Evolutionary conservation across 2,797 vertebrate species (phyloP).

Genomic region (Scleropages formosus): DNA sequence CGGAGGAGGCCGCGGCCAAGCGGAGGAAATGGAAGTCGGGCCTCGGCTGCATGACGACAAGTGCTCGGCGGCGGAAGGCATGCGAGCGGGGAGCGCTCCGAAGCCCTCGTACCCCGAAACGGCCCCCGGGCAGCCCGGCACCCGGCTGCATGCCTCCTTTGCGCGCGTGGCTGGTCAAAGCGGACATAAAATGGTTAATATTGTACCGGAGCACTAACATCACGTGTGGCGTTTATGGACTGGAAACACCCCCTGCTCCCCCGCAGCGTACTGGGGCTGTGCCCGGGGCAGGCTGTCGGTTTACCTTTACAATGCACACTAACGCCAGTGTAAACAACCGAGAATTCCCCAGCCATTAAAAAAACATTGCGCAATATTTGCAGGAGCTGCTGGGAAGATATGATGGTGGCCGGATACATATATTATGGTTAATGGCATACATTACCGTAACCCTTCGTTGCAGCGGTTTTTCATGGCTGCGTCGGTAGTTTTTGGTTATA

Average conservation of each 20-base stretch:
- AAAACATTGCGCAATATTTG: slow-evolving; percentile 67
- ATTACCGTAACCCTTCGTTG: too few relatives aligned
- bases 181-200: slow-evolving; percentile 76
- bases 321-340: slow-evolving; percentile 50
- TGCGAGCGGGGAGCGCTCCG: slow-evolving; percentile 65
- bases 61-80: slow-evolving; percentile 41
- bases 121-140: slow-evolving; percentile 68
- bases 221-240: slow-evolving; percentile 73
- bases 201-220: slow-evolving; percentile 76
- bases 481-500: too few relatives aligned
- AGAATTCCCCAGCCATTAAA: slow-evolving; percentile 45
- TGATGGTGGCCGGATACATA: too few relatives aligned
- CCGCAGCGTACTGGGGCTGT: slow-evolving; percentile 51
- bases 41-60: slow-evolving; percentile 14
- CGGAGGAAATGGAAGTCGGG: slow-evolving; percentile 52
- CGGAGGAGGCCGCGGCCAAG: not conserved
- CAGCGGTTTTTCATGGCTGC: too few relatives aligned
- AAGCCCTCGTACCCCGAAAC: slow-evolving; percentile 62
- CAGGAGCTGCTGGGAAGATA: slow-evolving; percentile 13
- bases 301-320: slow-evolving; percentile 7
- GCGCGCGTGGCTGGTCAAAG: slow-evolving; percentile 64
- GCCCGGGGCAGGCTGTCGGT: slow-evolving; percentile 25
- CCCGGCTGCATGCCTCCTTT: slow-evolving; percentile 56
- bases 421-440: too few relatives aligned
- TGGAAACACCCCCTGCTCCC: slow-evolving; percentile 54